Percentiles rank a stretch among this genome's conserved stretches.
Conservation (phyloP, 2,113 vertebrate species). For the Rhinopomastus cyanomelas region DNA sequence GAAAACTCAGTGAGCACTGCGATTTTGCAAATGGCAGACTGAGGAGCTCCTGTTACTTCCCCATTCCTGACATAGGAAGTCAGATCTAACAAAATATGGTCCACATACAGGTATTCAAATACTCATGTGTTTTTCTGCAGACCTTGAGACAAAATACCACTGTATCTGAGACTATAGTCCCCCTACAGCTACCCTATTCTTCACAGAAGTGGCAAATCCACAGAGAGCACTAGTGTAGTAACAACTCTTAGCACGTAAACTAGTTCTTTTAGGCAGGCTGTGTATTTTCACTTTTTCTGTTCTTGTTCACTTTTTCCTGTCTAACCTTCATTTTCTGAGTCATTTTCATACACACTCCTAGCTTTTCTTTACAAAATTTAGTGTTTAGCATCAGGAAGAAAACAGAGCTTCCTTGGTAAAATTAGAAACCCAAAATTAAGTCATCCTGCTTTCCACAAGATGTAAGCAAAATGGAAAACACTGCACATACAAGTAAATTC, state of each 20-base stretch:
- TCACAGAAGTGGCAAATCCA: not conserved
- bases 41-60: not conserved
- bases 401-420: not conserved
- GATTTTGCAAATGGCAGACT: not conserved
- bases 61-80: not conserved
- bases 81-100: not conserved
- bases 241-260: not conserved
- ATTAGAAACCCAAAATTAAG: not conserved
- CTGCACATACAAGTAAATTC: not conserved
- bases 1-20: not conserved
- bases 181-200: not conserved
- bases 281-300: not conserved
- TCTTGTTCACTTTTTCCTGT: not conserved
- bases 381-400: not conserved
- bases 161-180: not conserved
- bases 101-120: not conserved
- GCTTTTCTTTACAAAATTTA: not conserved
- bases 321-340: not conserved
- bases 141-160: not conserved
- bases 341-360: not conserved
- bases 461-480: not conserved
- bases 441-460: not conserved
- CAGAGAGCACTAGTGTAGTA: not conserved
- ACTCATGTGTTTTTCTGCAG: not conserved
- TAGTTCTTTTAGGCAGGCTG: not conserved